These are phyloP conservation scores for Heptranchias perlo DNA, from an alignment of 2,113 vertebrate genomes.

Conservation along the genomic window DNA sequence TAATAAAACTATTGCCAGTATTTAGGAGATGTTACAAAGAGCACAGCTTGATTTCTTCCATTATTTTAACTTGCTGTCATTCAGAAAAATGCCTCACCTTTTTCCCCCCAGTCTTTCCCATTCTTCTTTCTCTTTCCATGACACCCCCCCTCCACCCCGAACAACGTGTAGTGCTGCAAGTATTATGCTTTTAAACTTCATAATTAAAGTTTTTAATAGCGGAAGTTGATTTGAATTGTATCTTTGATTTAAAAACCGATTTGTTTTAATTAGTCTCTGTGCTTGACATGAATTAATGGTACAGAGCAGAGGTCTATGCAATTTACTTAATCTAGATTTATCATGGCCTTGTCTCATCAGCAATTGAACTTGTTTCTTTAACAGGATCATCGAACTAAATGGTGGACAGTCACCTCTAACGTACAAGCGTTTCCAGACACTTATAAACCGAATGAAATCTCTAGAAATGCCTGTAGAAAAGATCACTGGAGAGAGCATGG, in stretches of 20 bases:
- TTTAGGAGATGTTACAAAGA: not conserved
- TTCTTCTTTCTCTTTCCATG: too few species aligned
- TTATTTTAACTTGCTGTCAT: too few species aligned
- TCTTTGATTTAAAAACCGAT: not conserved
- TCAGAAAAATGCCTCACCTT: too few species aligned
- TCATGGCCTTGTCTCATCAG: not conserved
- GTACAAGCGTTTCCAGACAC: constrained; percentile 92
- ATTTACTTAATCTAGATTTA: not conserved
- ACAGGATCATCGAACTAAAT: constrained; percentile 92
- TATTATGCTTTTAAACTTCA: not conserved
- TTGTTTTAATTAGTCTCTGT: not conserved
- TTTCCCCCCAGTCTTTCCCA: too few species aligned
- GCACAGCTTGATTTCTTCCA: not conserved
- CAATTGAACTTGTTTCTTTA: constrained; percentile 37
- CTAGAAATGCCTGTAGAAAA: constrained; percentile 80
- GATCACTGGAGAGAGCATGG: constrained; percentile 80
- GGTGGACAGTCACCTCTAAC: constrained; percentile 92
- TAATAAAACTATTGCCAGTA: not conserved
- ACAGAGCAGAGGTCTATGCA: not conserved
- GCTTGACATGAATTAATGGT: not conserved
- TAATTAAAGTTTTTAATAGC: not conserved
- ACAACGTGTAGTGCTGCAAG: not conserved
- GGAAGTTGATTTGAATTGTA: not conserved
- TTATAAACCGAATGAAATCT: constrained; percentile 90
- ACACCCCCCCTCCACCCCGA: too few species aligned